Evolutionary conservation across 1,140 invertebrate species (phyloP).

Genomic region (Magallana angulata): DNA sequence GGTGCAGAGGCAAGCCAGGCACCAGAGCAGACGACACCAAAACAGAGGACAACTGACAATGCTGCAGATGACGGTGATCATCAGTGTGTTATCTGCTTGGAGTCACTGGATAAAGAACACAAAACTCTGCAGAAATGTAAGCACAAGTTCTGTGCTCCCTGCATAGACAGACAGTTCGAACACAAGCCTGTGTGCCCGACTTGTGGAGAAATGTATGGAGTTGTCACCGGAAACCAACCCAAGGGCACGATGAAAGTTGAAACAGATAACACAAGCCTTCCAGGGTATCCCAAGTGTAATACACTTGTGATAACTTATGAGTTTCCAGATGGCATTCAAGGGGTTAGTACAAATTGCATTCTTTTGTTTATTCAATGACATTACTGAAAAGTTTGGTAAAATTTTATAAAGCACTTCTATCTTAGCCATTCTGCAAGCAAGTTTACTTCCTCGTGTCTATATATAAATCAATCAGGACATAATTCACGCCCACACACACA

Average conservation of each 20-base stretch:
- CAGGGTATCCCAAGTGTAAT: constrained; percentile 62
- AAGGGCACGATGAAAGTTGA: constrained; percentile 60
- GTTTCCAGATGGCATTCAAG: constrained; percentile 69
- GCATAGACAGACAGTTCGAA: constrained; percentile 65
- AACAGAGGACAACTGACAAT: background rate
- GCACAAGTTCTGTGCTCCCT: constrained; percentile 66
- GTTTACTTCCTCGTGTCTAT: no score
- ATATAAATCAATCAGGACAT: no score
- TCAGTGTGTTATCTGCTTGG: constrained; percentile 70
- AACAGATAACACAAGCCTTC: constrained; percentile 15
- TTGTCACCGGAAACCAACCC: constrained; percentile 71
- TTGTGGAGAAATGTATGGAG: constrained; percentile 70
- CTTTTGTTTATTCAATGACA: no score
- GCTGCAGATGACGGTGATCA: background rate
- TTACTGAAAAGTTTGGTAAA: no score
- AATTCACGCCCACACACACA: no score
- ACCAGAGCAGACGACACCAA: background rate
- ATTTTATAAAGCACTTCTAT: no score
- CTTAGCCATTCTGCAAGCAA: no score
- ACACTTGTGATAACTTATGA: constrained; percentile 66
- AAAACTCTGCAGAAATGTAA: constrained; percentile 63
- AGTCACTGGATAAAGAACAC: constrained; percentile 49
- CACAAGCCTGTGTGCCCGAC: constrained; percentile 69
- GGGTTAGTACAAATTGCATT: constrained; percentile 57
- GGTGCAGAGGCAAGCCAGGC: background rate